Conservation (phyloP, 2,888 invertebrate species). For the Megamerina dolium region DNA sequence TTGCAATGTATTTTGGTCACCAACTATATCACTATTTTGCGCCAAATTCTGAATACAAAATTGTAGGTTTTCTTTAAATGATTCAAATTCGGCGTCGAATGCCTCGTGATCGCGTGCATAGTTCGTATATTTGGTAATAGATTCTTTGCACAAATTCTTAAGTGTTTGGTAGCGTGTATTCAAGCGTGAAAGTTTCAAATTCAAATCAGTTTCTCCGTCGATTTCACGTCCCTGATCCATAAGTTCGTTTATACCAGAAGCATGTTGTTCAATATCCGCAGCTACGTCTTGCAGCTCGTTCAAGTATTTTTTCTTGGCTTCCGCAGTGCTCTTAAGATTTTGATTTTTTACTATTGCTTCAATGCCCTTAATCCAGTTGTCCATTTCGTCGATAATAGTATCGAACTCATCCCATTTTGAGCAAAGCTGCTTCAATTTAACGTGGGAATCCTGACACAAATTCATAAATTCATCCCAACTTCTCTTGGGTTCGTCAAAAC, state of each 20-base stretch:
- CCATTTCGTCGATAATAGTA: conserved; percentile 67
- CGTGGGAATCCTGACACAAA: conserved; percentile 64
- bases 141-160: conserved; percentile 76
- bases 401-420: conserved; percentile 79
- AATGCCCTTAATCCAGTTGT: conserved; percentile 78
- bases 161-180: conserved; percentile 76
- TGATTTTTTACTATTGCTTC: conserved; percentile 84
- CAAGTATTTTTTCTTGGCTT: conserved; percentile 73
- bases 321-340: conserved; percentile 77
- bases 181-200: conserved; percentile 68
- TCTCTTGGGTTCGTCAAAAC: conserved; percentile 66
- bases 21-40: conserved; percentile 75
- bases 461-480: conserved; percentile 71
- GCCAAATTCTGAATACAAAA: conserved; percentile 63
- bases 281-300: conserved; percentile 69
- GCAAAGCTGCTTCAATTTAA: conserved; percentile 68
- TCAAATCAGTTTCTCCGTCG: conserved; percentile 69
- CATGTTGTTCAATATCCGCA: conserved; percentile 63
- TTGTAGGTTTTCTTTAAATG: conserved; percentile 70
- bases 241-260: conserved; percentile 61
- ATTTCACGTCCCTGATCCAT: conserved; percentile 65
- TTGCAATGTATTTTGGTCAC: conserved; percentile 76
- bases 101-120: conserved; percentile 79
- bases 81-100: conserved; percentile 69
- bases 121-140: conserved; percentile 72